Evolutionary conservation across 2,888 invertebrate genomes (phyloP).

Genomic region (Tipula confusa): DNA sequence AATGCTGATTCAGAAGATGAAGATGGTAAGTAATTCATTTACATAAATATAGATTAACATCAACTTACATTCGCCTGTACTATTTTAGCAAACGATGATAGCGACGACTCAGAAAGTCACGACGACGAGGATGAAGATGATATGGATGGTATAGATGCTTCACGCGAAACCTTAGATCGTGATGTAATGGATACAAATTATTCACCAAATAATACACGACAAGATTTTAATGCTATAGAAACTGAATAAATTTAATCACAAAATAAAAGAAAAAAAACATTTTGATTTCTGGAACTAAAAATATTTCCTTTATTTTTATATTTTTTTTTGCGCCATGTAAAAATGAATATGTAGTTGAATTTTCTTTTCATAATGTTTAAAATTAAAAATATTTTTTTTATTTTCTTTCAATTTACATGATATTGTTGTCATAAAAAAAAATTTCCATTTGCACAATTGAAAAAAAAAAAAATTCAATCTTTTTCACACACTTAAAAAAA

Average conservation of each 20-base stretch:
- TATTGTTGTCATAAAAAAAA: background rate
- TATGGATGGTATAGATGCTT: constrained; percentile 39
- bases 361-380: background rate
- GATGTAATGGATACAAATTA: constrained; percentile 26
- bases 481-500: background rate
- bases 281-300: background rate
- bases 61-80: background rate
- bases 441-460: background rate
- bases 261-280: background rate
- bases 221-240: background rate
- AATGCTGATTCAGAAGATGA: constrained; percentile 58
- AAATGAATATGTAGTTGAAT: background rate
- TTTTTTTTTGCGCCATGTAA: background rate
- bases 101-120: constrained; percentile 59
- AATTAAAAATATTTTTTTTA: background rate
- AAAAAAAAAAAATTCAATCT: constrained; percentile 5
- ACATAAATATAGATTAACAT: no score
- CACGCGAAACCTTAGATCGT: background rate
- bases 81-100: constrained; percentile 55
- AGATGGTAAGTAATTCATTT: constrained; percentile 49
- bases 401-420: background rate
- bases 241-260: background rate
- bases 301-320: background rate
- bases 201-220: background rate
- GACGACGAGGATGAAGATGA: constrained; percentile 61